Evolutionary conservation across 2,113 vertebrate species (phyloP).

Genomic region (Lampris incognitus): DNA sequence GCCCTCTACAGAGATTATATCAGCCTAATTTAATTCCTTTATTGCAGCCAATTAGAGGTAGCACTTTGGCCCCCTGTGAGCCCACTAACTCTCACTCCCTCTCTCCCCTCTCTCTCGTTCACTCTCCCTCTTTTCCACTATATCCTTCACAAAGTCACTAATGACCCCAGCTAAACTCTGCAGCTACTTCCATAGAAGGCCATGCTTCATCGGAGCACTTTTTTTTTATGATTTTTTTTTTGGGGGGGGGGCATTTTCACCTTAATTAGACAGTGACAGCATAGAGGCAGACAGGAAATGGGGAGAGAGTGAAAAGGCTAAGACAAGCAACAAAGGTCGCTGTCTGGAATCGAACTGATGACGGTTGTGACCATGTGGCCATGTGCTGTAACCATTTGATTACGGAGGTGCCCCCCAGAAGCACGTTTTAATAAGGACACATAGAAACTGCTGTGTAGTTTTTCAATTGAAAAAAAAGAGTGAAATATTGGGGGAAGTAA

Average conservation of each 20-base stretch:
- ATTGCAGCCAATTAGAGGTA: slow-evolving; percentile 78
- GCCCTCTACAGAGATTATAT: slow-evolving; percentile 66
- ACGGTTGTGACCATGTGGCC: too few relatives aligned
- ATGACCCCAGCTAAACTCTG: slow-evolving; percentile 61
- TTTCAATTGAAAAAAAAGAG: too few relatives aligned
- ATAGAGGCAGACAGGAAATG: too few relatives aligned
- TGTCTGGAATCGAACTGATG: too few relatives aligned
- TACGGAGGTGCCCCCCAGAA: too few relatives aligned
- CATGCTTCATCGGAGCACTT: slow-evolving; percentile 22
- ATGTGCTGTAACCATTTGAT: too few relatives aligned
- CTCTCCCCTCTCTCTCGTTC: background rate
- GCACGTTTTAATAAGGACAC: background rate
- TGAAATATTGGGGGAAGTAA: too few relatives aligned
- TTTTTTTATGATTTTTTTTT: slow-evolving; percentile 36
- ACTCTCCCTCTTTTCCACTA: background rate
- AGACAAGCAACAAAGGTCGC: too few relatives aligned
- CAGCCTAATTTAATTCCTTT: slow-evolving; percentile 74
- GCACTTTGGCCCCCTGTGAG: slow-evolving; percentile 64
- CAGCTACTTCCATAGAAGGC: slow-evolving; percentile 42
- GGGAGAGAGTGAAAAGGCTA: too few relatives aligned
- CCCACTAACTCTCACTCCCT: slow-evolving; percentile 37
- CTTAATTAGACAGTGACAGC: too few relatives aligned
- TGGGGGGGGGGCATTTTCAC: too few relatives aligned
- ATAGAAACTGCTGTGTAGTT: background rate
- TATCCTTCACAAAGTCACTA: slow-evolving; percentile 40